Evolutionary conservation across 2,797 vertebrate genomes (phyloP), one percentile per base, ranked within the genome.

Genomic region (Spinus pinus): DNA sequence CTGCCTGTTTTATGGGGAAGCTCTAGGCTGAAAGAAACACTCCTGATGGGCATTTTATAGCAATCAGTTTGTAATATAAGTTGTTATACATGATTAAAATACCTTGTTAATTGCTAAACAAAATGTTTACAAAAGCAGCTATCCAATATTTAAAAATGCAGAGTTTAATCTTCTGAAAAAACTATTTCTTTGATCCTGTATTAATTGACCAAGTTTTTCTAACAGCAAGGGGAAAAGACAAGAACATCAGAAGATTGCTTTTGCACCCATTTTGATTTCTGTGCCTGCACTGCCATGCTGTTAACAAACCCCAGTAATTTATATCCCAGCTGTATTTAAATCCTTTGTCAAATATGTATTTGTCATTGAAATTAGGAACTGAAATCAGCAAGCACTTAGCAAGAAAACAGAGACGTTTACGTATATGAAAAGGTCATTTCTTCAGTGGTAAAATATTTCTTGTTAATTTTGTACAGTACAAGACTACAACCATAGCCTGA

Each of bases 311-410:
- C 6, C 28, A 42, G 42, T n/a, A 39, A 66, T 62, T 86, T 72
- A n/a, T 53, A 47, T 65, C 30, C 67, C 56, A 75, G 41, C 12
- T 80, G 16, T 42, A 67, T 67, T 92, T 82, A 79, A 90, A 84
- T 94, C 42, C 54, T 84, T 67, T 2, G 7, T 81, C 69, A 94
- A 78, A 64, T n/a, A 69, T 1, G 16, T 39, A 82, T 60, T 39
- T 78, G 75, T 72, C 25, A 4, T 12, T 82, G 33, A 93, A 96
- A 95, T 50, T 51, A 65, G 93, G 94, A 96, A 95, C 93, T 88
- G 90, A 95, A 94, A 95, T 85, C 58, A 41, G 28, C 54, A 61
- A 33, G 12, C 12, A 9, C 73, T 95, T 91, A 82, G 41, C 31
- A 62, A 83, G 74, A 84, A 95, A 66, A 64, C 18, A 8, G 27